A percentile compares a stretch with the other conserved stretches of the same genome.
These are phyloP conservation scores for Coleophora deauratella DNA, from an alignment of 2,888 invertebrate genomes.

Conservation along the genomic window DNA sequence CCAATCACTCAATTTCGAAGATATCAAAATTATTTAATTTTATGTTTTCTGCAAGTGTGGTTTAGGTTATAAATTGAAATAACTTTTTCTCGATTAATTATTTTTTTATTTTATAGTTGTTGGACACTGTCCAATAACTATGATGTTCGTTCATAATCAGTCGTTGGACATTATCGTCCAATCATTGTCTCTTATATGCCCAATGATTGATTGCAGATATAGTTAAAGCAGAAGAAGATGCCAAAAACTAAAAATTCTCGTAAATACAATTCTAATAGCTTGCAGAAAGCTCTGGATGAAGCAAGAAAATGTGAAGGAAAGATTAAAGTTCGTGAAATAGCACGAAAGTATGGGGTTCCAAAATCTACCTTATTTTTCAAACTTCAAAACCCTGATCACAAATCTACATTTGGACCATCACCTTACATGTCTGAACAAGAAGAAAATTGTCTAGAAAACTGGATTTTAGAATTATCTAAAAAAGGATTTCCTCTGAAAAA, in stretches of 20 bases:
- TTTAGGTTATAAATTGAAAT: too few species aligned
- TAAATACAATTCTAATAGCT: not conserved
- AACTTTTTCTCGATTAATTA: too few species aligned
- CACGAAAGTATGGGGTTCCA: not conserved
- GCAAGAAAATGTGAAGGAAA: too few species aligned
- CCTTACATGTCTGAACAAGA: slow-evolving; percentile 9
- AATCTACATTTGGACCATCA: slow-evolving; percentile 11
- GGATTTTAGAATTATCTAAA: slow-evolving; percentile 8
- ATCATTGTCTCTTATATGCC: too few species aligned
- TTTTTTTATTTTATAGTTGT: not conserved
- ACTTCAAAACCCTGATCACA: slow-evolving; percentile 12
- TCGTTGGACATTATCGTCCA: not conserved
- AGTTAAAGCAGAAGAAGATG: too few species aligned
- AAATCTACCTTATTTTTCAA: slow-evolving; percentile 11
- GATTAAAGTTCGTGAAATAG: too few species aligned
- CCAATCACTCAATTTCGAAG: too few species aligned
- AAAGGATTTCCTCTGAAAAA: slow-evolving; percentile 14
- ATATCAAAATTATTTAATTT: too few species aligned
- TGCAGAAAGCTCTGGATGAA: too few species aligned
- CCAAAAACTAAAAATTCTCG: too few species aligned
- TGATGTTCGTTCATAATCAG: not conserved
- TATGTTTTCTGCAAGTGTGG: too few species aligned
- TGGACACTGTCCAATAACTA: not conserved
- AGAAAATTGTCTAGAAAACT: slow-evolving; percentile 7
- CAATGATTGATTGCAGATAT: too few species aligned